Conservation (phyloP, 2,888 invertebrate species). For the Tigriopus californicus region DNA sequence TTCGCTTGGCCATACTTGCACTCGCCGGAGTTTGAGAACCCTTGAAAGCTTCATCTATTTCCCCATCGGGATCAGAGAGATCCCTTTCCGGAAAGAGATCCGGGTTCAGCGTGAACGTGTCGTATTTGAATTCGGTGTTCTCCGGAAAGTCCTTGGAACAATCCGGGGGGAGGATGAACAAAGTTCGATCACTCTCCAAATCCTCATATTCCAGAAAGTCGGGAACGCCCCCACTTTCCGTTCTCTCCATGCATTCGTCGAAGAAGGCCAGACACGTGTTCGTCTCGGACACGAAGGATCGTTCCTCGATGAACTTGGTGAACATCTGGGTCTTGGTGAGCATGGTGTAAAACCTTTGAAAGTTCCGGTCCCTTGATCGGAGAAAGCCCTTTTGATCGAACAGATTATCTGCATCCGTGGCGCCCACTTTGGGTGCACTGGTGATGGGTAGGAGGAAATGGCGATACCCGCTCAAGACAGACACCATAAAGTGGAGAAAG, state of each 20-base stretch:
- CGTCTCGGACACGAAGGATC: constrained; percentile 94
- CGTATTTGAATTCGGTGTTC: background rate
- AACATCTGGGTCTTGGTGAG: constrained; percentile 92
- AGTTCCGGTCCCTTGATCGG: constrained; percentile 61
- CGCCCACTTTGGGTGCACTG: constrained; percentile 74
- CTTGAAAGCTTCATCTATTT: background rate
- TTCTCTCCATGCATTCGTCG: constrained; percentile 82
- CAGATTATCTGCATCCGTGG: constrained; percentile 82
- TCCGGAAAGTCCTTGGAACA: background rate
- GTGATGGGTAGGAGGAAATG: constrained; percentile 75
- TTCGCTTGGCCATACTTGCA: background rate
- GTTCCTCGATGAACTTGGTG: constrained; percentile 87
- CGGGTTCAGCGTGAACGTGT: constrained; percentile 11
- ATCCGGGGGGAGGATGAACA: constrained; percentile 16
- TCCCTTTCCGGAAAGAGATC: constrained; percentile 9
- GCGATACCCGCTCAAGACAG: constrained; percentile 73
- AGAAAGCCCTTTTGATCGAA: constrained; percentile 73
- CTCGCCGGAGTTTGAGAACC: background rate
- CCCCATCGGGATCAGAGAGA: background rate
- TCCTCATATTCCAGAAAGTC: constrained; percentile 1
- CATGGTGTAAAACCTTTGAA: constrained; percentile 57
- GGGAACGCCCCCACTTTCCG: constrained; percentile 19
- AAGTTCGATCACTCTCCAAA: constrained; percentile 12
- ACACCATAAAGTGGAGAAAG: constrained; percentile 84
- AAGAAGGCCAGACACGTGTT: constrained; percentile 90